Percentiles rank a stretch among this genome's conserved stretches.
Conservation (phyloP, 2,113 vertebrate genomes). For the Chaetura pelagica region DNA sequence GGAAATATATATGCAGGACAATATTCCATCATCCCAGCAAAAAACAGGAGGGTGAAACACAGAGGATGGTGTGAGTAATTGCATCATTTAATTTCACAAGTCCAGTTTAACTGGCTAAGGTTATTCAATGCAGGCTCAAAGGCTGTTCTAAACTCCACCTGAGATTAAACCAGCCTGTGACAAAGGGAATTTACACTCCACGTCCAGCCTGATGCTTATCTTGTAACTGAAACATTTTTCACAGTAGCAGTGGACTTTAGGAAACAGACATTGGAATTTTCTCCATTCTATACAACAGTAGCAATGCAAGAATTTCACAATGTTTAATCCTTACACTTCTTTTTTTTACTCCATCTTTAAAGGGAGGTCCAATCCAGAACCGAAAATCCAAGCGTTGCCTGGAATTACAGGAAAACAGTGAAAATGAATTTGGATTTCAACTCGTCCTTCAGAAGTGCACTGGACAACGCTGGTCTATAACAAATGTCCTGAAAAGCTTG, state of each 20-base stretch:
- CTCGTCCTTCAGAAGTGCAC: constrained; percentile 93
- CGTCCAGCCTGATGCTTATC: not conserved
- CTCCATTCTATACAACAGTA: not conserved
- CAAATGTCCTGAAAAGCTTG: constrained; percentile 87
- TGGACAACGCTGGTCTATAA: constrained; percentile 95
- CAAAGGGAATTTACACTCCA: not conserved
- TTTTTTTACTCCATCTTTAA: constrained; percentile 10
- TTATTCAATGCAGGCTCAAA: not conserved
- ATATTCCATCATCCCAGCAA: not conserved
- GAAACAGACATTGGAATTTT: not conserved
- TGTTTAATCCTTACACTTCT: not conserved
- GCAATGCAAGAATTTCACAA: not conserved
- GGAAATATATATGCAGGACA: not conserved
- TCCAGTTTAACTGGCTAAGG: not conserved
- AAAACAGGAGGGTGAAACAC: not conserved
- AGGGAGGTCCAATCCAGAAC: constrained; percentile 98
- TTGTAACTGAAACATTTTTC: not conserved
- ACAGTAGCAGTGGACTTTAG: not conserved
- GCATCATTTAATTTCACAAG: not conserved
- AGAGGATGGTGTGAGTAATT: not conserved
- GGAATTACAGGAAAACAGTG: constrained; percentile 90
- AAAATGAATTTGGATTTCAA: constrained; percentile 92
- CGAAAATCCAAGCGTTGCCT: constrained; percentile 96
- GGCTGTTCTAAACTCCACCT: not conserved
- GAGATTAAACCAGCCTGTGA: not conserved